Evolutionary conservation across 2,797 vertebrate genomes (phyloP), one percentile per base, ranked within the genome.

Genomic region (Acanthornis magna): DNA sequence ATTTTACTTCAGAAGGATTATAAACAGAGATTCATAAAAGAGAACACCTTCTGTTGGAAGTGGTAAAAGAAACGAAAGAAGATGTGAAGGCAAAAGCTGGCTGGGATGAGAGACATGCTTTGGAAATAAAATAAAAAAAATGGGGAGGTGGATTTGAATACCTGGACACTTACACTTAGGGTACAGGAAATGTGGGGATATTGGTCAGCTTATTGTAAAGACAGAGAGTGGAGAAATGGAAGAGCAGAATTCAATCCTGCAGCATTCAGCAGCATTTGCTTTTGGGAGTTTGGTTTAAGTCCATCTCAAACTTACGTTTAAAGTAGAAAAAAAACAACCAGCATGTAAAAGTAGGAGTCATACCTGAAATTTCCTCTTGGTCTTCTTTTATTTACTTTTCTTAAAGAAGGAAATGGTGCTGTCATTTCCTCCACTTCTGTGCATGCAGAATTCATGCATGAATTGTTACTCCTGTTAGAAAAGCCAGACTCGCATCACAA

Each of bases 1-100:
- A 36, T 95, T 95, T 93, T 85, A 54, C 88, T 92, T 81, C 73
- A 72, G 45, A 88, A 92, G 61, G 20, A 80, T 42, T 50, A 43
- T 74, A 85, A 94, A 67, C 6, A 48, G 38, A n/a, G 25, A 62
- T 55, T 53, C 54, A 58, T 74, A 82, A 91, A 74, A 20, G 48
- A 85, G 57, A 79, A 53, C 48, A 91, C 61, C 61, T 89, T 34
- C 21, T 25, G 21, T 20, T 76, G 45, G 48, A 82, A 74, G 57
- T 26, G 27, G 30, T 82, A 76, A 90, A 92, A 90, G 11, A 45
- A 45, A 45, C 19, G 10, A 20, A 45, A 45, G 21, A 45, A 45
- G 25, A 51, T 27, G 34, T 34, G 40, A 91, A 74, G 51, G 34
- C 71, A 61, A 82, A 73, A 19, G 13, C 20, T 82, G 19, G 2